phyloP scores from a whole-genome alignment of 2,797 vertebrate species.

The Neomorphus geoffroyi region DNA sequence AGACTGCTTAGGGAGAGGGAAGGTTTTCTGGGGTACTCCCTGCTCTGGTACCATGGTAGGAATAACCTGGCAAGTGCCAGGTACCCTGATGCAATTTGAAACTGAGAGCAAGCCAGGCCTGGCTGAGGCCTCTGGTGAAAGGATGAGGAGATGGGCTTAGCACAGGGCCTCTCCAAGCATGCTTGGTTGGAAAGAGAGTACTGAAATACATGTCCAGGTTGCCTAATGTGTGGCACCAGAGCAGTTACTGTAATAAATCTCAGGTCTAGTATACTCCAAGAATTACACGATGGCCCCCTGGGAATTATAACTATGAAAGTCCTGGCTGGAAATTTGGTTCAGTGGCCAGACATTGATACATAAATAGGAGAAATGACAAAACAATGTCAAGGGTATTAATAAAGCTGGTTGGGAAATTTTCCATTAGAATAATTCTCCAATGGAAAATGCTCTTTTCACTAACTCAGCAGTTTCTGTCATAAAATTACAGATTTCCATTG shows the following conservation, averaged over 20 bases:
- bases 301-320: slow-evolving; percentile 34
- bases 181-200: slow-evolving; percentile 16
- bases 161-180: background rate
- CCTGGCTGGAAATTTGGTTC: slow-evolving; percentile 33
- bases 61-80: background rate
- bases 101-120: background rate
- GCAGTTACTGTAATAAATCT: slow-evolving; percentile 49
- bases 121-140: background rate
- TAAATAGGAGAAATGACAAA: slow-evolving; percentile 58
- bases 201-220: slow-evolving; percentile 53
- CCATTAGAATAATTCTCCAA: slow-evolving; percentile 48
- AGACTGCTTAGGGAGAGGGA: background rate
- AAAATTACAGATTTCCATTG: slow-evolving; percentile 42
- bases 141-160: background rate
- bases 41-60: background rate
- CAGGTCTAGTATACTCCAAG: slow-evolving; percentile 60
- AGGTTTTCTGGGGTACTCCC: background rate
- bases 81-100: background rate
- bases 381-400: slow-evolving; percentile 67
- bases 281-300: slow-evolving; percentile 48
- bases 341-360: slow-evolving; percentile 41
- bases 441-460: slow-evolving; percentile 39
- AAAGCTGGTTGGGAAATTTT: slow-evolving; percentile 60
- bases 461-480: slow-evolving; percentile 52
- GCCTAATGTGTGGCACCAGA: slow-evolving; percentile 63